These are phyloP conservation scores for Spheniscus mendiculus DNA, from an alignment of 2,113 vertebrate genomes.

Conservation along the genomic window DNA sequence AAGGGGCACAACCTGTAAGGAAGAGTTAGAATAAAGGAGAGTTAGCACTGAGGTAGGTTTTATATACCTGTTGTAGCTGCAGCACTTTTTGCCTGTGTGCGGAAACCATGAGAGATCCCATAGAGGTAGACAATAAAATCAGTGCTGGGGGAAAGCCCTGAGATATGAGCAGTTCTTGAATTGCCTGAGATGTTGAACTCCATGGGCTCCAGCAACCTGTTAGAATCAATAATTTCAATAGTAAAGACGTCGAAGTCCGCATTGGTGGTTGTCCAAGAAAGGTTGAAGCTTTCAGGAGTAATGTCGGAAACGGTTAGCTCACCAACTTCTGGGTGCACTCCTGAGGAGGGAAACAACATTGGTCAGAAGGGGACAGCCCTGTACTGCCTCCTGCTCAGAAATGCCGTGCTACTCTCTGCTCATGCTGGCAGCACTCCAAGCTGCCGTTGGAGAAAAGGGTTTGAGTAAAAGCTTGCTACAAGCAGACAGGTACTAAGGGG, in stretches of 20 bases:
- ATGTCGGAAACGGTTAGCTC: constrained; percentile 84
- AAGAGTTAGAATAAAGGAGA: constrained; percentile 9
- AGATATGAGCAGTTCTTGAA: constrained; percentile 79
- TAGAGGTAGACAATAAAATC: constrained; percentile 94
- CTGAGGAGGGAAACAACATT: constrained; percentile 83
- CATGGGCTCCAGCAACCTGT: constrained; percentile 86
- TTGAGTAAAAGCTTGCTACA: not conserved
- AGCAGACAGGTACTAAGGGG: not conserved
- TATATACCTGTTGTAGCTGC: constrained; percentile 90
- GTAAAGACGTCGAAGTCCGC: constrained; percentile 86
- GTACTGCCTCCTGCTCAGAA: not conserved
- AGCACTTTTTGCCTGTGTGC: constrained; percentile 83
- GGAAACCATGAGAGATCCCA: constrained; percentile 80
- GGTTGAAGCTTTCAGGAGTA: constrained; percentile 89
- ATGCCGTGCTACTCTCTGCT: not conserved
- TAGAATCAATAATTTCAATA: constrained; percentile 96
- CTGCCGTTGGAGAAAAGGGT: not conserved
- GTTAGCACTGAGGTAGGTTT: constrained; percentile 27
- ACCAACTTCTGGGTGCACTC: constrained; percentile 80
- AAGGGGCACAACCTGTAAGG: constrained; percentile 45
- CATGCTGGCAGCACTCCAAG: not conserved
- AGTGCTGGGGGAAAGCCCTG: constrained; percentile 88
- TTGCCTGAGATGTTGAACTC: constrained; percentile 85
- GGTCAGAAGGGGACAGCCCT: not conserved
- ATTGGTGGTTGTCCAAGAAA: constrained; percentile 85